These are phyloP conservation scores for Drosophila pseudoobscura DNA, from an alignment of 1,140 invertebrate species.

Conservation along the genomic window DNA sequence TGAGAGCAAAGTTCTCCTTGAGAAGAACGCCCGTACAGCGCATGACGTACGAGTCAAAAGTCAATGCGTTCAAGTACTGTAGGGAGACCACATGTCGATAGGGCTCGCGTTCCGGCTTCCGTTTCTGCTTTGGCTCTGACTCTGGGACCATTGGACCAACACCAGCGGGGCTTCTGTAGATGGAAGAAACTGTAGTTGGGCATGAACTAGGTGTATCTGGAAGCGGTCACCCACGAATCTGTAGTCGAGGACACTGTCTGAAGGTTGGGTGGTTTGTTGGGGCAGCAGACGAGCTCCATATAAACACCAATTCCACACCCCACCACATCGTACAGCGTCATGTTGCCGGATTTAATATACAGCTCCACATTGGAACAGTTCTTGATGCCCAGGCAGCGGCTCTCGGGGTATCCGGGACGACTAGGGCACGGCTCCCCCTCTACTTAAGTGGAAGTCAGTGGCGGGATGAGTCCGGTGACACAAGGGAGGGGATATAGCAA, in stretches of 20 bases:
- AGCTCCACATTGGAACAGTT: too few relatives aligned
- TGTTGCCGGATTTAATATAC: not conserved
- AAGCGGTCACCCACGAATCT: too few relatives aligned
- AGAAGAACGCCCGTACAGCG: slow-evolving; percentile 6
- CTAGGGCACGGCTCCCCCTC: too few relatives aligned
- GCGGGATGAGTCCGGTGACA: too few relatives aligned
- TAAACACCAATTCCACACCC: not conserved
- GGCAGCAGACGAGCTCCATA: slow-evolving; percentile 24
- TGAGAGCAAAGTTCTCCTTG: not conserved
- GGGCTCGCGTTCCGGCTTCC: not conserved
- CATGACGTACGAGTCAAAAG: not conserved
- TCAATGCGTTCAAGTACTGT: not conserved
- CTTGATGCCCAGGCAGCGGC: too few relatives aligned
- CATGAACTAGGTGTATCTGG: too few relatives aligned
- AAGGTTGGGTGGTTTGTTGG: not conserved
- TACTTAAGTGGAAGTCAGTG: too few relatives aligned
- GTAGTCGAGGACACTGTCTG: too few relatives aligned
- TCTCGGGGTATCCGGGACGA: too few relatives aligned
- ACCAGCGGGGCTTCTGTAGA: not conserved
- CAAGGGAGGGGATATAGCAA: too few relatives aligned
- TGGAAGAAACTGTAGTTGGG: not conserved
- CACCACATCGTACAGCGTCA: not conserved
- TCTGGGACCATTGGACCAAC: too few relatives aligned
- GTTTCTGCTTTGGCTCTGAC: too few relatives aligned
- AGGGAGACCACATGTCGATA: slow-evolving; percentile 8